Percentiles rank a stretch among this genome's conserved stretches.
Evolutionary conservation across 1,140 invertebrate genomes (phyloP).

Genomic region (Neodiprion fabricii): DNA sequence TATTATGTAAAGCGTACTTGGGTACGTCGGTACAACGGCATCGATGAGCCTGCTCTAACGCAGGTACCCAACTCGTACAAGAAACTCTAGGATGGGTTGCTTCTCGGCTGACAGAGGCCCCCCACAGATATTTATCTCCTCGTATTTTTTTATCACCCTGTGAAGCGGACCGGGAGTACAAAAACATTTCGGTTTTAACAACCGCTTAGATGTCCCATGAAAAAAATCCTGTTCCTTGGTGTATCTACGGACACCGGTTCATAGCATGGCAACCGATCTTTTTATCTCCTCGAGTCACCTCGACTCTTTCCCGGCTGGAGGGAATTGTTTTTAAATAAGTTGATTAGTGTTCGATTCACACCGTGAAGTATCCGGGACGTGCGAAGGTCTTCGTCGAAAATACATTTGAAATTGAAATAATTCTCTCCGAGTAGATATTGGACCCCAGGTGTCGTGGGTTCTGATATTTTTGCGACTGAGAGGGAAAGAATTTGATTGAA

Average conservation of each 20-base stretch:
- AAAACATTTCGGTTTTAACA: conserved; percentile 3
- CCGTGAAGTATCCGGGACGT: background rate
- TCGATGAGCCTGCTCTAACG: too few relatives aligned
- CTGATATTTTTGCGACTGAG: background rate
- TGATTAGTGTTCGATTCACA: background rate
- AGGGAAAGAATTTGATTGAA: background rate
- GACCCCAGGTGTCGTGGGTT: background rate
- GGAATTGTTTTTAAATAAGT: conserved; percentile 6
- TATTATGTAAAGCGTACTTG: background rate
- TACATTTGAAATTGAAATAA: conserved; percentile 2
- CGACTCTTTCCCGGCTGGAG: background rate
- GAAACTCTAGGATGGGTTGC: too few relatives aligned
- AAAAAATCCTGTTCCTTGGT: conserved; percentile 1
- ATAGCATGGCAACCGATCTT: background rate
- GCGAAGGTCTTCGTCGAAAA: background rate
- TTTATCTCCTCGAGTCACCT: conserved; percentile 2
- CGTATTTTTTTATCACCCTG: background rate
- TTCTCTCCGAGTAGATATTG: conserved; percentile 1
- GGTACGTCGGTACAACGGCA: background rate
- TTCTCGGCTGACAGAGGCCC: background rate
- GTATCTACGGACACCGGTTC: background rate
- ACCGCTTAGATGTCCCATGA: background rate
- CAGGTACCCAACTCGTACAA: too few relatives aligned
- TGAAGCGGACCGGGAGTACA: background rate
- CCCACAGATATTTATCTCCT: conserved; percentile 2